phyloP scores from a whole-genome alignment of 2,888 invertebrate species.

The Vanessa cardui region DNA sequence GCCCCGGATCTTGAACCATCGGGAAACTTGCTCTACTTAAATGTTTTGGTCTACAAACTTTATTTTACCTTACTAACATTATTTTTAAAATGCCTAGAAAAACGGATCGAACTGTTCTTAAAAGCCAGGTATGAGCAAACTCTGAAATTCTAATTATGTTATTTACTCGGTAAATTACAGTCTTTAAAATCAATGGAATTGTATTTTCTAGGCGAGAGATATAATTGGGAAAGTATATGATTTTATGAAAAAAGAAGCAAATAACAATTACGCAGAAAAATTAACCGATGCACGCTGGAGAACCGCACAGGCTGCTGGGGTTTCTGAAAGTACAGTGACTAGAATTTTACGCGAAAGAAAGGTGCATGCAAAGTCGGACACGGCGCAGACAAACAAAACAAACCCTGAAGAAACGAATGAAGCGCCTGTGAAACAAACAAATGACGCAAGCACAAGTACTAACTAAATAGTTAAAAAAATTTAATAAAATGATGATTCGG shows the following conservation, averaged over 20 bases:
- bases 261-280: constrained; percentile 7
- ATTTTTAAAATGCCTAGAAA: background rate
- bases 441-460: too few species aligned
- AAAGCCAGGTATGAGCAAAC: background rate
- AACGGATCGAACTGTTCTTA: background rate
- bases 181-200: background rate
- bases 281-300: constrained; percentile 3
- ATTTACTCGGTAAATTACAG: background rate
- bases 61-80: background rate
- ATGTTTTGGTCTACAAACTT: background rate
- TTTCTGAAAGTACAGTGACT: constrained; percentile 3
- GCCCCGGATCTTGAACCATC: background rate
- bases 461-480: too few species aligned
- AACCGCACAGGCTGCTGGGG: constrained; percentile 8
- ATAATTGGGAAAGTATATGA: background rate
- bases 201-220: constrained; percentile 5
- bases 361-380: background rate
- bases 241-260: constrained; percentile 11
- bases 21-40: background rate
- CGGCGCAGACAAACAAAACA: too few species aligned
- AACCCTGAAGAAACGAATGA: too few species aligned
- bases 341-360: constrained; percentile 2
- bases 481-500: too few species aligned
- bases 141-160: background rate
- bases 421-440: too few species aligned